These are phyloP conservation scores for Rhinophrynus dorsalis DNA, from an alignment of 2,797 vertebrate species.

Conservation along the genomic window DNA sequence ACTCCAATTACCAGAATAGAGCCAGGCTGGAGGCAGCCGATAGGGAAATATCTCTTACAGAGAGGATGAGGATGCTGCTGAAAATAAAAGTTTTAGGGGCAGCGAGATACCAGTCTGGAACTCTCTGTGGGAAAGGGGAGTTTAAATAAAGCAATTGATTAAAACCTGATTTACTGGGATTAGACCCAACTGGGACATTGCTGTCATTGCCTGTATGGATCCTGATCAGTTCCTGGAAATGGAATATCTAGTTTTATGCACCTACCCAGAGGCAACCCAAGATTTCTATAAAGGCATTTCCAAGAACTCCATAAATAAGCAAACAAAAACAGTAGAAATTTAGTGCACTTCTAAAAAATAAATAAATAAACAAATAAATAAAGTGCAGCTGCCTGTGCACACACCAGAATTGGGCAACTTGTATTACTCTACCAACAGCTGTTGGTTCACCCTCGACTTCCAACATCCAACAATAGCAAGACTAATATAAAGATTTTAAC, in stretches of 20 bases:
- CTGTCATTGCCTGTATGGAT: not conserved
- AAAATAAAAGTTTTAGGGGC: not conserved
- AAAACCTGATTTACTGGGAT: not conserved
- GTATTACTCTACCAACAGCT: too few species aligned
- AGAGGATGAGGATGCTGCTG: conserved; percentile 65
- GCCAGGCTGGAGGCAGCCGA: conserved; percentile 79
- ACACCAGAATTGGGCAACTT: too few species aligned
- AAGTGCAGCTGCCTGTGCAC: too few species aligned
- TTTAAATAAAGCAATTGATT: not conserved
- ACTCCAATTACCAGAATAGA: conserved; percentile 84
- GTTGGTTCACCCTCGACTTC: too few species aligned
- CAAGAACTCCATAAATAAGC: too few species aligned
- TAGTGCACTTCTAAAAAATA: too few species aligned
- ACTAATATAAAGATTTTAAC: too few species aligned
- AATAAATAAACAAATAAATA: too few species aligned
- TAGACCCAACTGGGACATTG: not conserved
- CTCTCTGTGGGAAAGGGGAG: not conserved
- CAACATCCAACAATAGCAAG: too few species aligned
- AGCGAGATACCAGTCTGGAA: not conserved
- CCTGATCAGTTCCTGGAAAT: not conserved
- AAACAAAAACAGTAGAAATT: too few species aligned
- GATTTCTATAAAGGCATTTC: too few species aligned
- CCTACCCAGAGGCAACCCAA: too few species aligned
- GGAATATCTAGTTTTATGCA: not conserved
- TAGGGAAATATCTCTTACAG: conserved; percentile 82